These are phyloP conservation scores for Endomychus coccineus DNA, from an alignment of 2,888 invertebrate species.

Conservation along the genomic window DNA sequence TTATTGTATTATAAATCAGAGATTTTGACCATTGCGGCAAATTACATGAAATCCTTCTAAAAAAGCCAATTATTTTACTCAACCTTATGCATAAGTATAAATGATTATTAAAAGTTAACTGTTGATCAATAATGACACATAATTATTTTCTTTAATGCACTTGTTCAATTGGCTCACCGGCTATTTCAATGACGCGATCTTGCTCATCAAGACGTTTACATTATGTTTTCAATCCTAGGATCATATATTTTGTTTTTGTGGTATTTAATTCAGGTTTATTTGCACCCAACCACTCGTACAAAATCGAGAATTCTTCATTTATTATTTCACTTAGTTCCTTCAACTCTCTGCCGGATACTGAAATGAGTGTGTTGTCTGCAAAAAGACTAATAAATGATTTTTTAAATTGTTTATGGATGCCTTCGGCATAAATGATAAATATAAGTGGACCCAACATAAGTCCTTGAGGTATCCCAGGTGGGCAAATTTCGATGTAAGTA, in stretches of 20 bases:
- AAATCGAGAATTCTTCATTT: slow-evolving; percentile 11
- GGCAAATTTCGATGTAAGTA: no score
- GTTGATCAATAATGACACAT: neutral
- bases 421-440: slow-evolving; percentile 8
- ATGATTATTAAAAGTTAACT: neutral
- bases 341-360: slow-evolving; percentile 11
- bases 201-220: neutral
- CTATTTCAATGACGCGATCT: neutral
- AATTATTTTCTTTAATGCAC: neutral
- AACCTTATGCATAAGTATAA: neutral
- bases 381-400: slow-evolving; percentile 13
- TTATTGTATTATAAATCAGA: neutral
- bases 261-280: neutral
- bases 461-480: slow-evolving; percentile 11
- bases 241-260: neutral
- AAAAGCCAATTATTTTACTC: neutral
- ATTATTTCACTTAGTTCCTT: slow-evolving; percentile 3
- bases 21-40: neutral
- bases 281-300: neutral
- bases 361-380: slow-evolving; percentile 15
- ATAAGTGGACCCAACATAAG: slow-evolving; percentile 11
- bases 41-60: neutral
- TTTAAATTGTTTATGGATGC: slow-evolving; percentile 1
- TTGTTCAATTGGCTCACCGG: neutral
- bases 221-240: neutral